Conservation (phyloP, 1,140 invertebrate genomes). For the Tyrophagus putrescentiae region DNA sequence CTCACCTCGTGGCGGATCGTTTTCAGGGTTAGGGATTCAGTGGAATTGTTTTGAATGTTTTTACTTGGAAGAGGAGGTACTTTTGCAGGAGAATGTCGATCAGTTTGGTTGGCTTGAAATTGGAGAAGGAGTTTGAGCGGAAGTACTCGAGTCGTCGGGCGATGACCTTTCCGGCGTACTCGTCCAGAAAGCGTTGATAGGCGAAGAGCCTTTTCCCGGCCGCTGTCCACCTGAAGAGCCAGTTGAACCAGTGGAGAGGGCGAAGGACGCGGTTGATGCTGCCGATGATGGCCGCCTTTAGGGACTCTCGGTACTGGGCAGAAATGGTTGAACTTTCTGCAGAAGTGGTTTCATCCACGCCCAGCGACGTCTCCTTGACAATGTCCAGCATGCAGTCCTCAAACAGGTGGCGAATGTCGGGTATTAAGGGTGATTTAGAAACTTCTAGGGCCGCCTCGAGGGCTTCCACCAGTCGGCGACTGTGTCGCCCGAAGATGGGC, state of each 20-base stretch:
- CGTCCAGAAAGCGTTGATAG: no score
- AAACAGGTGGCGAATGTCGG: slow-evolving; percentile 55
- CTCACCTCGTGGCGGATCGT: slow-evolving; percentile 64
- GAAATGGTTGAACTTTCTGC: slow-evolving; percentile 31
- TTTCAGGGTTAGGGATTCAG: slow-evolving; percentile 36
- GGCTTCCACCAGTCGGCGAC: slow-evolving; percentile 34
- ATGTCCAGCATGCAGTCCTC: slow-evolving; percentile 69
- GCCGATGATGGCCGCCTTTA: no score
- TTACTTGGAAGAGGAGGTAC: slow-evolving; percentile 66
- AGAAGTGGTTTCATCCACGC: slow-evolving; percentile 19
- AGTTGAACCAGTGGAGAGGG: no score
- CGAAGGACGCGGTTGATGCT: no score
- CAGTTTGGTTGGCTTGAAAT: neutral
- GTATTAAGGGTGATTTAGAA: neutral
- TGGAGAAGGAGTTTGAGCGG: neutral
- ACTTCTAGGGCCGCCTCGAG: no score
- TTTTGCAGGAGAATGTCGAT: slow-evolving; percentile 37
- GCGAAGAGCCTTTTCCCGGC: no score
- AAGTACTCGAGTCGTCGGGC: no score
- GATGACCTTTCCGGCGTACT: no score
- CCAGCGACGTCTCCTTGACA: slow-evolving; percentile 63
- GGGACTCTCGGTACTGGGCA: no score
- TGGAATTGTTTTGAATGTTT: slow-evolving; percentile 41
- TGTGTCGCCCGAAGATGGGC: slow-evolving; percentile 38
- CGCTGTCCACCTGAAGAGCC: no score